These are phyloP conservation scores for Mamestra configurata DNA, from an alignment of 1,140 invertebrate species.

Conservation along the genomic window DNA sequence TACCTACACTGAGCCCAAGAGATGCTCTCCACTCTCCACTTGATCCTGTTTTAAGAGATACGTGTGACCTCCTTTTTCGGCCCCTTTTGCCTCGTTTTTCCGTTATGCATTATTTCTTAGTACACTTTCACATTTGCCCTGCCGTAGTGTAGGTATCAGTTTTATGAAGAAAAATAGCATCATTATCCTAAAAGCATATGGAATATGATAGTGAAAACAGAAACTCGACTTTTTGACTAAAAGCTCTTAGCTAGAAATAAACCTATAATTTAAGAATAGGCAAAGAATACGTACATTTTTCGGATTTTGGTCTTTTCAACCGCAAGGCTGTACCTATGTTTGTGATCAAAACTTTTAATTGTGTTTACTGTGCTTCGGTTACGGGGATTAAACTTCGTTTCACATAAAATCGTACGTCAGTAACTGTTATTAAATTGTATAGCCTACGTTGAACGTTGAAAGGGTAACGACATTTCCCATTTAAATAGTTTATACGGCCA, in stretches of 20 bases:
- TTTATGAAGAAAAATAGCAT: conserved; percentile 16
- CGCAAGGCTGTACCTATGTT: too few relatives aligned
- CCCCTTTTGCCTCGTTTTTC: background rate
- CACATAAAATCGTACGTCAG: too few relatives aligned
- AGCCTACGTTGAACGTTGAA: background rate
- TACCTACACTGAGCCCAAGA: conserved; percentile 6
- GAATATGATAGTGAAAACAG: background rate
- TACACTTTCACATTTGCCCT: background rate
- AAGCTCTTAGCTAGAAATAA: too few relatives aligned
- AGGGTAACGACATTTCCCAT: conserved; percentile 16
- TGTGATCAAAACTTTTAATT: background rate
- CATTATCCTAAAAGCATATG: background rate
- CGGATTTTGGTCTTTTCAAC: background rate
- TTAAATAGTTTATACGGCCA: conserved; percentile 6
- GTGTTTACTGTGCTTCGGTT: background rate
- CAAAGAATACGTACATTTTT: background rate
- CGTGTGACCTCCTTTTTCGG: conserved; percentile 32
- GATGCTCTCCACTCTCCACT: background rate
- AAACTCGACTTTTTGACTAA: background rate
- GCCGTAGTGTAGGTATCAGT: background rate
- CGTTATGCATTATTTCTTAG: conserved; percentile 38
- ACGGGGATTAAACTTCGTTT: background rate
- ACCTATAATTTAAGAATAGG: too few relatives aligned
- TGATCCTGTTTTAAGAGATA: conserved; percentile 22
- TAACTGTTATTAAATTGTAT: conserved; percentile 13